Conservation (phyloP, 2,888 invertebrate species). For the Xestia sexstrigata region DNA sequence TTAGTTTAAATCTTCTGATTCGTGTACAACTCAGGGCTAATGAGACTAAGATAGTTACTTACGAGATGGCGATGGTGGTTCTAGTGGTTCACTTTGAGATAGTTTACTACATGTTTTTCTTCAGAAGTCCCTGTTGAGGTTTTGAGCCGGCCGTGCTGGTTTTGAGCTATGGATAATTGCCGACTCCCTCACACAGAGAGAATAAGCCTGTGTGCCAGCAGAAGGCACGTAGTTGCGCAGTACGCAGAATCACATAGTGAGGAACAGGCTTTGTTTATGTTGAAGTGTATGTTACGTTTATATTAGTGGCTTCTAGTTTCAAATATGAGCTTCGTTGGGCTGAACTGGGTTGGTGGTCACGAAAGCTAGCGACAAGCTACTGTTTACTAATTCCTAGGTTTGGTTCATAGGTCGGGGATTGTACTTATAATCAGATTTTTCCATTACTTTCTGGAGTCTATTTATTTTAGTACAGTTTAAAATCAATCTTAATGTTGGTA, state of each 20-base stretch:
- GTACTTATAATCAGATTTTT: neutral
- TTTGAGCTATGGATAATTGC: neutral
- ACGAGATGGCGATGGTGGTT: neutral
- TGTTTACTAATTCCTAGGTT: neutral
- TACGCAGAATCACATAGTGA: neutral
- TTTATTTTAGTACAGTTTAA: neutral
- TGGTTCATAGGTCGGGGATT: neutral
- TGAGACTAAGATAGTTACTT: neutral
- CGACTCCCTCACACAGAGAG: neutral
- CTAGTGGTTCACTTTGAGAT: neutral
- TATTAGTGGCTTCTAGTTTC: constrained; percentile 5
- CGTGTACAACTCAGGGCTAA: neutral
- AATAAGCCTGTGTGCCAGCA: neutral
- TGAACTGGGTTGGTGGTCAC: neutral
- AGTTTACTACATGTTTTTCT: constrained; percentile 1
- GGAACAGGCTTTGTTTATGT: constrained; percentile 2
- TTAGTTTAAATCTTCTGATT: constrained; percentile 11
- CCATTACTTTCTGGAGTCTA: neutral
- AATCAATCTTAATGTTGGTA: neutral
- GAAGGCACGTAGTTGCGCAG: neutral
- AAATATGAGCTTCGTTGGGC: neutral
- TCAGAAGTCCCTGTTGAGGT: neutral
- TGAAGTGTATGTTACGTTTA: constrained; percentile 2
- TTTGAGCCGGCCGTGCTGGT: neutral
- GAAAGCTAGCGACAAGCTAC: neutral